Base-by-base conservation (phyloP, 2,113 vertebrate genomes). In the Oplegnathus fasciatus region DNA sequence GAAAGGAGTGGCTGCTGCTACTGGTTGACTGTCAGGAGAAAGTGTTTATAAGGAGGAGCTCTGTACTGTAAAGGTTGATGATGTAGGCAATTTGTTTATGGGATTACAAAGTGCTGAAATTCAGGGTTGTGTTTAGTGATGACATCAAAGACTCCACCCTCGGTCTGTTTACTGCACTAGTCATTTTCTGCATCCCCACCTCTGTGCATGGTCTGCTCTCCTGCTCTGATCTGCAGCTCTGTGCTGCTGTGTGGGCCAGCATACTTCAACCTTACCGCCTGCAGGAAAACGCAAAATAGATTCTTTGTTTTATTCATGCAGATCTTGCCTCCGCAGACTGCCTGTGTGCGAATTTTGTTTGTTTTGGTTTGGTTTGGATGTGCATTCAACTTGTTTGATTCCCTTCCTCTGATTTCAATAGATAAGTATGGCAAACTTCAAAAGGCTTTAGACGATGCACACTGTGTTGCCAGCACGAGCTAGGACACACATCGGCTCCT, bases 271-370 rank as follows among this genome's bases (percentile, higher is more conserved):
- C 81, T 42, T n/a, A 32, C 42, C 3, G 32, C 65, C 66, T 68
- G 85, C 85, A 68, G 88, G 50, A 81, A 75, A 60, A 75, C 82
- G 48, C 52, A 20, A 66, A 89, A 80, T 34, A 22, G 55, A 54
- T 64, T 60, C 26, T 85, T 66, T 83, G 40, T 86, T 93, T 84
- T 75, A 61, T 88, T 80, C 68, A 75, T 89, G 67, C 72, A 68
- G 22, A 46, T 75, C 42, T 73, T 57, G 60, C 87, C 61, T 88
- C 69, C 13, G 55, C 57, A 82, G 82, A 79, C 82, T 15, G 75
- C 57, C 64, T 67, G 60, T 72, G 70, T 70, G 60, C 68, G 78
- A 83, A 58, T 40, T 52, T 9, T 79, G n/a, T 88, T 88, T 85
- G 79, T 61, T 88, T 50, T 61, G 73, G 34, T n/a, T n/a, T 44